Base-by-base conservation (phyloP, 2,888 invertebrate species). In the Portevinia maculata region DNA sequence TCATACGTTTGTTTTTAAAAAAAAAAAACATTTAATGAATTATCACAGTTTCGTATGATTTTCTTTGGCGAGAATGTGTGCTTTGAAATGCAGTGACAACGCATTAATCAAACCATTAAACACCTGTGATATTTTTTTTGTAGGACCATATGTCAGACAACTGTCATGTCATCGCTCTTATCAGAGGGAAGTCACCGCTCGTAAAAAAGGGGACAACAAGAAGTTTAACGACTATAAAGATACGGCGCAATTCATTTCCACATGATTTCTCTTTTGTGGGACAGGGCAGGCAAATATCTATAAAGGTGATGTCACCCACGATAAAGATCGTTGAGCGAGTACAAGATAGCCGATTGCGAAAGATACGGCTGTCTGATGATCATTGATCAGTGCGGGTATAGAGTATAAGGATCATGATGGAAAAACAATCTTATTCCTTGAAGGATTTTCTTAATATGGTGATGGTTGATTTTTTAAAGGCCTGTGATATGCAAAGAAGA, bases 21-120 rank as follows among this genome's bases (percentile, higher is more conserved):
- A n/a, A n/a, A n/a, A n/a, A n/a, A 44, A 44, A 44, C 44, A 44
- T 44, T 44, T 44, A 46, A 46, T 21, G 46, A 46, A 46, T 46
- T 46, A 46, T 19, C 21, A 21, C 21, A 7, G 5, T 11, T 46
- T 9, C 17, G 11, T 46, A 3, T 19, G 19, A 34, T 11, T 34
- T 34, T 7, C 34, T 34, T 34, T 24, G 5, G 24, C n/a, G n/a
- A n/a, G n/a, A n/a, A 24, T 21, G 44, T 44, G 44, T 44, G 19
- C 7, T 13, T 39, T 39, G n/a, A 13, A 24, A 50, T 28, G 59
- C 59, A 15, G 5, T 28, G 41, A 41, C 39, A 41, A 57, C 8
- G 57, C 11, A 11, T 28, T 28, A 59, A 41, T 39, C 41, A 59
- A 59, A 59, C 17, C 41, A 24, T 15, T 44, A 9, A 19, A 57